Evolutionary conservation across 30 jellyfish, hydroid and myxozoan species (phyloP), one percentile per base, ranked within the genome.

Genomic region (Nemopilema nomurai): DNA sequence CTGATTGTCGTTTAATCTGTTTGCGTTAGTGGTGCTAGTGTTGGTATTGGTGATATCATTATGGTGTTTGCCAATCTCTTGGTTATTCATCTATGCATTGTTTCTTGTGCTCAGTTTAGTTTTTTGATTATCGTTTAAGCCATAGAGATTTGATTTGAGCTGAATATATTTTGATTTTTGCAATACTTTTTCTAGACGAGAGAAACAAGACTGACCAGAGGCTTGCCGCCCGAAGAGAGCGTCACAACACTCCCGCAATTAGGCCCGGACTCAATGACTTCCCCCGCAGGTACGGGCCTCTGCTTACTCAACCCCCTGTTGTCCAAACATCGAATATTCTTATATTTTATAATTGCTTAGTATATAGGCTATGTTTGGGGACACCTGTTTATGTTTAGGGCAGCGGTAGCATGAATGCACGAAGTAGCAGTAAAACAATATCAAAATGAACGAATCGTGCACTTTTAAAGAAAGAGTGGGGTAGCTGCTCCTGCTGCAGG

Each of bases 201-300:
- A 24, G 97, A 89, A 62, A 89, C 97, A 21, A 71, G 92, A 67
- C 84, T 83, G 9, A 25, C 79, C 27, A 51, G 90, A 62, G 68
- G 68, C 6, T 25, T 69, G 20, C 69, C 76, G 7, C 81, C 31
- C 16, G 97, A 77, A 71, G 97, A 89, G 20, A 49, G 41, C 31
- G 89, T 75, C 32, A 74, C 90, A 16, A 82, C 92, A 6, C 82
- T 89, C n/a, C 97, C 97, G 64, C 97, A 82, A 1, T 52, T 89
- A 18, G 97, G 97, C 23, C 91, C 92, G 26, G 96, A 88, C 4
- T 80, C 90, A 9, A 71, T 75, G 81, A 71, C 71, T 83, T 80
- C 88, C 13, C 90, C 96, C 26, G 90, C 96, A 69, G 90, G 83
- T 67, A 30, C 41, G 52, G 49, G 20, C 20, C 26, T 27, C 24